Evolutionary conservation across 2,797 vertebrate genomes (phyloP), one percentile per base, ranked within the genome.

Genomic region (Syndactyla subalaris): DNA sequence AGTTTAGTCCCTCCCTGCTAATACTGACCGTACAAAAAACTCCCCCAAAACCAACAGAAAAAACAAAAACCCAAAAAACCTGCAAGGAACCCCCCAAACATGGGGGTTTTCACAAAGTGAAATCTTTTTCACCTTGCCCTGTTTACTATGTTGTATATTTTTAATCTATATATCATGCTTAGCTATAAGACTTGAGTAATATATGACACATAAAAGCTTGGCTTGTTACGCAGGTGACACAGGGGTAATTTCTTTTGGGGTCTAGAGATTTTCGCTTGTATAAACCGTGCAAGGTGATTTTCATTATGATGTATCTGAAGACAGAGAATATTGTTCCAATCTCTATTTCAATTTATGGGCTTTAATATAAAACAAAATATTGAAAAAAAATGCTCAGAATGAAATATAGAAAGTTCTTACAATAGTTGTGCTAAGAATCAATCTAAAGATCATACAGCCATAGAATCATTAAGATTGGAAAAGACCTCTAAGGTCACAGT

Each of bases 111-210:
- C 36, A 38, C 36, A 38, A 9, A 38, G 26, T 5, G 3, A 39
- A 43, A 70, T 8, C 0, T 2, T 74, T 63, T 81, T 32, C 51
- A 29, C 3, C 20, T 14, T 0, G 0, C 8, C 10, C 26, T 22
- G 12, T 38, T 49, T 5, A 54, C 27, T 11, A 2, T 27, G 26
- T 7, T 0, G 0, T 22, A 6, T 21, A 1, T 27, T 39, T 85
- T 63, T 5, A 21, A 21, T 45, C 38, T 18, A 1, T 7, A 2
- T 1, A 30, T 10, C 8, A 38, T 29, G 54, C 29, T 5, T 12
- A 34, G 21, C 12, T 0, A 0, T 18, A 62, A 51, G 1, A 14
- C 2, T n/a, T 1, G 17, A 29, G 18, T 9, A 18, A 13, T 30
- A 30, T 2, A 4, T n/a, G n/a, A 49, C 55, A 5, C 4, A 3